A percentile compares a stretch with the other conserved stretches of the same genome.
Evolutionary conservation across 2,888 invertebrate species (phyloP).

Genomic region (Terebella lapidaria): DNA sequence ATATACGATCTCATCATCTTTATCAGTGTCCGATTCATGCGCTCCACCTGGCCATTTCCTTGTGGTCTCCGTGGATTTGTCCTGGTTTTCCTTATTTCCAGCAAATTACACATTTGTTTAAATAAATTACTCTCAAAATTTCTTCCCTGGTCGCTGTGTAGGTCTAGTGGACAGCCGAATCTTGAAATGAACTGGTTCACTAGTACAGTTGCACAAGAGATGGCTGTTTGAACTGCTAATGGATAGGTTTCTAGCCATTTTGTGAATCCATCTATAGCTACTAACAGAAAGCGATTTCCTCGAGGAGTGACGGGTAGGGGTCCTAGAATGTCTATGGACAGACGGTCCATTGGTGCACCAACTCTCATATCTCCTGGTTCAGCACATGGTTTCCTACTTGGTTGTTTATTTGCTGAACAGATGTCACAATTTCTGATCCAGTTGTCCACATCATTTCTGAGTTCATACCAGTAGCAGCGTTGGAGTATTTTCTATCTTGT

Average conservation of each 20-base stretch:
- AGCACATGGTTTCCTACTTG: not conserved
- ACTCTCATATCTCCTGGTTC: too few species aligned
- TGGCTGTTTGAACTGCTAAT: not conserved
- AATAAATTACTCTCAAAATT: not conserved
- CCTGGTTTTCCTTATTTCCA: not conserved
- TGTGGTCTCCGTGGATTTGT: not conserved
- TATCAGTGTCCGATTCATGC: not conserved
- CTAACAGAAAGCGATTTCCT: not conserved
- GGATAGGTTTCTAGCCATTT: not conserved
- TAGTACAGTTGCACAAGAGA: not conserved
- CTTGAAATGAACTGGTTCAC: not conserved
- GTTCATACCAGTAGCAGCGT: not conserved
- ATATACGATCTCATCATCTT: not conserved
- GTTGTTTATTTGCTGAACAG: not conserved
- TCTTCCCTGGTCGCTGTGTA: too few species aligned
- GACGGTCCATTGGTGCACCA: not conserved
- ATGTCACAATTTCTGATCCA: not conserved
- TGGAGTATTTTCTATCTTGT: slow-evolving; percentile 1
- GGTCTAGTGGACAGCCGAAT: too few species aligned
- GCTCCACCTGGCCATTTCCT: not conserved
- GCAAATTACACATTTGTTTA: not conserved
- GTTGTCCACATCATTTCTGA: not conserved
- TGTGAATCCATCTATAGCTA: not conserved
- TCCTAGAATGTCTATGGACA: not conserved
- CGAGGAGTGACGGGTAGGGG: not conserved